Percentiles rank a stretch among this genome's conserved stretches.
Evolutionary conservation across 2,888 invertebrate species (phyloP).

Genomic region (Amorpha juglandis): DNA sequence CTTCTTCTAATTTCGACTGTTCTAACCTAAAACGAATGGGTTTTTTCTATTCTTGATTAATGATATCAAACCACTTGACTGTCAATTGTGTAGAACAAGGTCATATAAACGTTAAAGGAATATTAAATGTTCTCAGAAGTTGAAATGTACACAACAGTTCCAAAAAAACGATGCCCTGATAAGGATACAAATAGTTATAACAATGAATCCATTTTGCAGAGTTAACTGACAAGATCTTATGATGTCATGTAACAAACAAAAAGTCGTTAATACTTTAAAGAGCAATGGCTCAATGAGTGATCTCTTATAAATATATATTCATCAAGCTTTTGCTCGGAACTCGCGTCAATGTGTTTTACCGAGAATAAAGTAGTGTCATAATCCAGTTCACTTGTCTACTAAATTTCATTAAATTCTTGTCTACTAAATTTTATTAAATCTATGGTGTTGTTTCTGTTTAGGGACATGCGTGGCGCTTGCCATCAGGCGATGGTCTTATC

Average conservation of each 20-base stretch:
- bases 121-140: neutral
- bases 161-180: neutral
- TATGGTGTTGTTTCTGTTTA: too few relatives aligned
- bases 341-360: too few relatives aligned
- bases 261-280: neutral
- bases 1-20: too few relatives aligned
- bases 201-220: neutral
- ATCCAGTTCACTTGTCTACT: too few relatives aligned
- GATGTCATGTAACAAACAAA: neutral
- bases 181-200: neutral
- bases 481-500: too few relatives aligned
- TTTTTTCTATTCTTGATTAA: slow-evolving; percentile 2
- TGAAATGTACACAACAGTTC: slow-evolving; percentile 4
- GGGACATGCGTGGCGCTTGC: too few relatives aligned
- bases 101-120: slow-evolving; percentile 2
- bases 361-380: too few relatives aligned
- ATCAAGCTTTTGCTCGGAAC: too few relatives aligned
- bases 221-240: neutral
- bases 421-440: too few relatives aligned
- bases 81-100: neutral
- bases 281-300: neutral
- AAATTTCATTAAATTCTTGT: too few relatives aligned
- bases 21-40: too few relatives aligned
- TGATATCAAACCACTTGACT: neutral
- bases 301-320: neutral